Conservation (phyloP, 2,113 vertebrate genomes). For the Xiphorhynchus elegans region DNA sequence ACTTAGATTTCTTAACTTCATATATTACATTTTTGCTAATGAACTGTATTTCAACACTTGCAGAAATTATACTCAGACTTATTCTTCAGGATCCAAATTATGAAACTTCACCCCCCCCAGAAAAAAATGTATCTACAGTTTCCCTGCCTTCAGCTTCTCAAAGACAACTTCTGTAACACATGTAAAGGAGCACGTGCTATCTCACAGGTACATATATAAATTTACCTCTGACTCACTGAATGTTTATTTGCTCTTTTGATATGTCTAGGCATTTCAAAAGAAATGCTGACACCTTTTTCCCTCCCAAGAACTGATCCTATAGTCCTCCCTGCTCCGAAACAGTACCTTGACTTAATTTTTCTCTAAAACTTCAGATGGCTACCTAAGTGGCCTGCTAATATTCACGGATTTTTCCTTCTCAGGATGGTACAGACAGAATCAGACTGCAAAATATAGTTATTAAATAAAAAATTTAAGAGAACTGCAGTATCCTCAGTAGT, state of each 20-base stretch:
- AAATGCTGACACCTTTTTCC: not conserved
- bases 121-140: not conserved
- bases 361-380: not conserved
- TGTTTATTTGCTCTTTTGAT: not conserved
- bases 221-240: not conserved
- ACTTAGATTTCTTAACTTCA: not conserved
- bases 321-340: not conserved
- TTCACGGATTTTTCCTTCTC: not conserved
- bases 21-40: not conserved
- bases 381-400: not conserved
- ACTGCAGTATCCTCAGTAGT: not conserved
- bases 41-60: not conserved
- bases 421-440: not conserved
- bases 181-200: not conserved
- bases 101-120: not conserved
- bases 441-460: not conserved
- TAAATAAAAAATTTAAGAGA: not conserved
- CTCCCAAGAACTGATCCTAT: not conserved
- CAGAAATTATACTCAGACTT: not conserved
- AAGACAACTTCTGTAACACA: not conserved
- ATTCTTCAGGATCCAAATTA: not conserved
- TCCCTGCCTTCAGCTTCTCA: not conserved
- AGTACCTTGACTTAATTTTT: accelerated
- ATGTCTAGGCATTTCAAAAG: not conserved
- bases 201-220: not conserved